Percentiles rank a stretch among this genome's conserved stretches.
These are phyloP conservation scores for Cnemophilus loriae DNA, from an alignment of 2,113 vertebrate species.

Conservation along the genomic window DNA sequence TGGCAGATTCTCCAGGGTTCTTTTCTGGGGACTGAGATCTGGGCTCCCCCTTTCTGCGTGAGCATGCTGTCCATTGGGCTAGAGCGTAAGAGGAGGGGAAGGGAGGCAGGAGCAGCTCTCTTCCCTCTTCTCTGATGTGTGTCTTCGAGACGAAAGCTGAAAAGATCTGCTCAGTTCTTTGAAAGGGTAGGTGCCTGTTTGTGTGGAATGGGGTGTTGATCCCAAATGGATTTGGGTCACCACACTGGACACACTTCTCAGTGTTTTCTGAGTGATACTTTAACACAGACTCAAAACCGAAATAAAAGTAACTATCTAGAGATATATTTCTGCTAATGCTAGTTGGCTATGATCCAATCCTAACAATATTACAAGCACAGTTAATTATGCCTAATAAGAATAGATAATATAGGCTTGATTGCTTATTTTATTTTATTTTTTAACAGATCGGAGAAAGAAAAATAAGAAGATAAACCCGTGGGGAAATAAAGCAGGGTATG, in stretches of 20 bases:
- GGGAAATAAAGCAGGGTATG: background rate
- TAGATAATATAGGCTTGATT: background rate
- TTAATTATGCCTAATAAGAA: background rate
- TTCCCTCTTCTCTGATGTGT: background rate
- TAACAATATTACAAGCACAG: background rate
- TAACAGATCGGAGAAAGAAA: background rate
- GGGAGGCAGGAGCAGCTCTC: background rate
- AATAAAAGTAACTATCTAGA: background rate
- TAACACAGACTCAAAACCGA: background rate
- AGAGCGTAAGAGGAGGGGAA: background rate
- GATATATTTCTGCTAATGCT: background rate
- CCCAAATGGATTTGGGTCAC: background rate
- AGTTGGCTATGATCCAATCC: background rate
- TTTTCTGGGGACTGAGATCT: background rate
- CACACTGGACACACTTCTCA: rapidly evolving
- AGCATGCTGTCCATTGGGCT: rapidly evolving
- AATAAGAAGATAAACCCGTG: background rate
- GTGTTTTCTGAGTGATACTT: background rate
- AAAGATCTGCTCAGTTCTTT: background rate
- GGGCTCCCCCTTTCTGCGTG: background rate
- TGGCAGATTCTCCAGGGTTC: background rate
- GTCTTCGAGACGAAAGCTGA: background rate
- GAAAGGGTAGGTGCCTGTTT: background rate
- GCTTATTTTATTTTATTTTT: background rate
- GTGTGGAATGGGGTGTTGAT: background rate